These are phyloP conservation scores for pig (Sus scrofa) DNA, from an alignment of 2,113 vertebrate genomes.

Conservation along the genomic window DNA sequence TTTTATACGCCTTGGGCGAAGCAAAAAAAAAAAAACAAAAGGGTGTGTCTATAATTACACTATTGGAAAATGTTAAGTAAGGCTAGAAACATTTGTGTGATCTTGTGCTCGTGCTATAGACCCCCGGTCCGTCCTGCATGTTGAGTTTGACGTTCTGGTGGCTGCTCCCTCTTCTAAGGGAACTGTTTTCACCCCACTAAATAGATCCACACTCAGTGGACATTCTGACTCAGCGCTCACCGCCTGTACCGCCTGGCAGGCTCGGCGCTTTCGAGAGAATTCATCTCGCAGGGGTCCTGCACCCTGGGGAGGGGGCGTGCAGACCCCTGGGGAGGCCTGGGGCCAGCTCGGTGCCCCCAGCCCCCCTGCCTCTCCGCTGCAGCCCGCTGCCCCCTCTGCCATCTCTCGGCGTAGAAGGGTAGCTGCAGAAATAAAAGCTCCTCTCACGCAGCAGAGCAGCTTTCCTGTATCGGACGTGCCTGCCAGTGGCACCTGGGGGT, in stretches of 20 bases:
- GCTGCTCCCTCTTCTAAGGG: accelerated
- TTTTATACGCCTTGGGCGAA: no score
- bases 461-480: accelerated
- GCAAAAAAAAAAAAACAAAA: neutral
- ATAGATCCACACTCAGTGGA: accelerated
- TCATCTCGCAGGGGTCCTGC: accelerated
- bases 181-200: accelerated
- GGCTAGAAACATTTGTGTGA: neutral
- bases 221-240: accelerated
- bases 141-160: no score
- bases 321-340: neutral
- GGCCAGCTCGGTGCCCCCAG: accelerated
- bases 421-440: accelerated
- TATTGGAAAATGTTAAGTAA: neutral
- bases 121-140: accelerated
- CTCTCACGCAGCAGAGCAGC: accelerated
- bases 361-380: accelerated
- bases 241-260: accelerated
- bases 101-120: neutral
- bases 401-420: neutral
- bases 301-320: accelerated
- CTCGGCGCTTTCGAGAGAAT: accelerated
- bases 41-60: neutral
- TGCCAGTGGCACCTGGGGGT: accelerated
- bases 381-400: accelerated